Percentiles rank a stretch among this genome's conserved stretches.
Evolutionary conservation across 2,888 invertebrate species (phyloP).

Genomic region (Dynastes tityus): DNA sequence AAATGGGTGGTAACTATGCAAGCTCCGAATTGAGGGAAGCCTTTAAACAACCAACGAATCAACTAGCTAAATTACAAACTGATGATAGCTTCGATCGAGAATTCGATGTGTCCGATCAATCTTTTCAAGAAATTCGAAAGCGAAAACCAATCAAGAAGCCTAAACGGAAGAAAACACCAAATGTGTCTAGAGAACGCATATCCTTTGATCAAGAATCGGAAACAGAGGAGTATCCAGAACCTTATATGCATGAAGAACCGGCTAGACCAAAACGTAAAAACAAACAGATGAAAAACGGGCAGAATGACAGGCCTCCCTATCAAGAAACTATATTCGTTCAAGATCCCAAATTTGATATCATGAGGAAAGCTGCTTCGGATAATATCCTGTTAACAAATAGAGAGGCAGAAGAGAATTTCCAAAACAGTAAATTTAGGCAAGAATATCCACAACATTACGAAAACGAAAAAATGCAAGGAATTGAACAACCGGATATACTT

Average conservation of each 20-base stretch:
- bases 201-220: conserved; percentile 64
- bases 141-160: conserved; percentile 70
- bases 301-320: conserved; percentile 68
- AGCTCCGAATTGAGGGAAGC: conserved; percentile 87
- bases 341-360: conserved; percentile 60
- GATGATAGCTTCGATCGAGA: conserved; percentile 60
- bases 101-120: conserved; percentile 62
- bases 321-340: conserved; percentile 65
- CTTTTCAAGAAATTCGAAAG: conserved; percentile 71
- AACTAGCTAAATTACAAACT: conserved; percentile 75
- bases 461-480: conserved; percentile 72
- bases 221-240: conserved; percentile 57
- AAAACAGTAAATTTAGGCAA: conserved; percentile 54
- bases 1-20: conserved; percentile 85
- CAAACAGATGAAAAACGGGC: conserved; percentile 62
- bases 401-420: conserved; percentile 65
- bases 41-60: conserved; percentile 79
- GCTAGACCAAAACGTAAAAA: conserved; percentile 75
- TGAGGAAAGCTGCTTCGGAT: conserved; percentile 52
- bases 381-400: conserved; percentile 62
- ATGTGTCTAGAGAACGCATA: conserved; percentile 67
- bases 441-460: conserved; percentile 62
- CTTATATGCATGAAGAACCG: conserved; percentile 65
- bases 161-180: conserved; percentile 69
- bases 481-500: conserved; percentile 73